These are phyloP conservation scores for Drosophila arizonae DNA, from an alignment of 1,140 invertebrate species.

Conservation along the genomic window DNA sequence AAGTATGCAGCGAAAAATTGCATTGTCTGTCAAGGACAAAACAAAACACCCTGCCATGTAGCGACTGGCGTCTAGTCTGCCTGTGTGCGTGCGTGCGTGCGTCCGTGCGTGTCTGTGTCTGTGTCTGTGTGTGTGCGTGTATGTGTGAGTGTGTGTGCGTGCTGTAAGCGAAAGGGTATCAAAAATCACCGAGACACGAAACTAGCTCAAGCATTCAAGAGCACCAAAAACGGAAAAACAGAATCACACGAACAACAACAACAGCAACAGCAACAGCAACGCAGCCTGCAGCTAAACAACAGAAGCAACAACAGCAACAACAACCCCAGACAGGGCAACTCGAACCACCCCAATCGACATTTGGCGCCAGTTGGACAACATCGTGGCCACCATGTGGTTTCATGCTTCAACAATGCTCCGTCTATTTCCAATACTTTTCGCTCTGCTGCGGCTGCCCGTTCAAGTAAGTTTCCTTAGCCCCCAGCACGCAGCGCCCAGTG, in stretches of 20 bases:
- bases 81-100: conserved; percentile 24
- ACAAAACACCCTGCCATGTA: conserved; percentile 57
- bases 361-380: conserved; percentile 63
- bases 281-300: conserved; percentile 41
- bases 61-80: conserved; percentile 20
- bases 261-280: conserved; percentile 2
- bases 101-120: conserved; percentile 19
- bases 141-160: conserved; percentile 26
- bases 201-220: conserved; percentile 54
- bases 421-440: conserved; percentile 33
- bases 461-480: conserved; percentile 23
- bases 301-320: conserved; percentile 18
- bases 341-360: conserved; percentile 46
- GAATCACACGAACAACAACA: conserved; percentile 49
- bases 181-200: conserved; percentile 45
- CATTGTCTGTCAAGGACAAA: conserved; percentile 70
- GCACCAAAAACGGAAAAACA: conserved; percentile 47
- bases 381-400: conserved; percentile 56
- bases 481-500: too few relatives aligned
- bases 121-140: conserved; percentile 22
- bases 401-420: conserved; percentile 33
- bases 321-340: conserved; percentile 9
- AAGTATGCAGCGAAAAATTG: conserved; percentile 62
- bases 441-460: conserved; percentile 31
- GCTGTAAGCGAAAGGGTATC: conserved; percentile 27